These are phyloP conservation scores for Plectus sambesii DNA, from an alignment of 1,140 invertebrate genomes.

Conservation along the genomic window DNA sequence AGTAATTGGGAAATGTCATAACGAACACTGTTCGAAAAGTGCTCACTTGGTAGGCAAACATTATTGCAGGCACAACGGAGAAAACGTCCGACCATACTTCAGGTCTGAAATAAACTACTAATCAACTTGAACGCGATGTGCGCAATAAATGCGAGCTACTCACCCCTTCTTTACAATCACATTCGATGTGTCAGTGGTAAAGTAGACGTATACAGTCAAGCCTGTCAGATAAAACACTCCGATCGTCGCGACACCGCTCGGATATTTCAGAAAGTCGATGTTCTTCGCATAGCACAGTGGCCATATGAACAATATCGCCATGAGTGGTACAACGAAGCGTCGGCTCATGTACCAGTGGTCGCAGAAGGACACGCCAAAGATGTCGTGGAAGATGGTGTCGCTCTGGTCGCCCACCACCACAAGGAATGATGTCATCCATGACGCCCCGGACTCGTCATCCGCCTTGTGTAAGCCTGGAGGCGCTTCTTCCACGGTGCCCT, in stretches of 20 bases:
- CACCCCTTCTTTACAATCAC: not conserved
- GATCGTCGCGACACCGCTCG: not conserved
- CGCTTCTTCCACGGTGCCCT: too few species aligned
- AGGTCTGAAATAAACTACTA: not conserved
- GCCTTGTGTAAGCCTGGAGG: too few species aligned
- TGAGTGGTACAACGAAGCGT: too few species aligned
- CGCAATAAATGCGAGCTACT: not conserved
- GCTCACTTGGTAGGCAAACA: not conserved
- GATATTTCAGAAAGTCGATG: conserved; percentile 1
- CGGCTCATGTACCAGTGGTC: too few species aligned
- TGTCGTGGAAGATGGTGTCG: too few species aligned
- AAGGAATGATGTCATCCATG: too few species aligned
- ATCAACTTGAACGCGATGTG: not conserved
- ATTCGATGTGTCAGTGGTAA: not conserved
- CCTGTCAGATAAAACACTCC: not conserved
- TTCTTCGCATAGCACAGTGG: conserved; percentile 1
- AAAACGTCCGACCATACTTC: not conserved
- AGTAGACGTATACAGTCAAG: not conserved
- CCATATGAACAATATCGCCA: not conserved
- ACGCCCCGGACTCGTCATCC: too few species aligned
- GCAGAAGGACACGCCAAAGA: too few species aligned
- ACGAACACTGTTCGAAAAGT: not conserved
- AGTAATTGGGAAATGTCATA: too few species aligned
- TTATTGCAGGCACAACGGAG: not conserved
- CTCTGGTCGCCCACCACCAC: too few species aligned